Conservation (phyloP, 2,113 vertebrate genomes). For the Cyanocitta stelleri region DNA sequence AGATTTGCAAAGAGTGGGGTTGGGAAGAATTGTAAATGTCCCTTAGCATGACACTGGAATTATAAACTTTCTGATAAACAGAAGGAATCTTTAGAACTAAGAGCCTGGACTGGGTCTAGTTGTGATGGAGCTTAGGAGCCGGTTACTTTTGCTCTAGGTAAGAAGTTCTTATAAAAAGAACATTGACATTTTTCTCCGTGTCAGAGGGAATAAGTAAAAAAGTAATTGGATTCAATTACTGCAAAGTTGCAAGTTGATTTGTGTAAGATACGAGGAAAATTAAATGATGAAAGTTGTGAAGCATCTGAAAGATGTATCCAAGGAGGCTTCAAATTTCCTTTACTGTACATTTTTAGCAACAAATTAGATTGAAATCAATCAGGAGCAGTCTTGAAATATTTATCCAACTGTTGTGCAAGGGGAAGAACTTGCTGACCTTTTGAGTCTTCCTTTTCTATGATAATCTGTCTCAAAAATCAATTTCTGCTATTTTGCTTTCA, state of each 20-base stretch:
- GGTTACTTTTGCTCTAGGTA: background rate
- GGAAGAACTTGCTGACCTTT: conserved; percentile 48
- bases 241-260: background rate
- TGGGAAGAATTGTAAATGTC: background rate
- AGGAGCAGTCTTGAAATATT: conserved; percentile 19
- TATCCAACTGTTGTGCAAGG: conserved; percentile 28
- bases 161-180: background rate
- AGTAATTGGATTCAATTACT: background rate
- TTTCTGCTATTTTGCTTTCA: conserved; percentile 4
- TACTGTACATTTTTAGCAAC: conserved; percentile 15
- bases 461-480: conserved; percentile 16
- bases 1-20: background rate
- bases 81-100: background rate
- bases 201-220: background rate
- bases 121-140: background rate
- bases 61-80: background rate
- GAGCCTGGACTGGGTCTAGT: background rate
- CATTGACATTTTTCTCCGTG: background rate
- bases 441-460: background rate
- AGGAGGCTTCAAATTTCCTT: conserved; percentile 26
- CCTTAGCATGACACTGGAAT: background rate
- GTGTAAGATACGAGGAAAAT: background rate
- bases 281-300: background rate
- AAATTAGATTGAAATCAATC: conserved; percentile 47
- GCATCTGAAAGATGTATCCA: background rate